A percentile compares a stretch with the other conserved stretches of the same genome.
Evolutionary conservation across 2,113 vertebrate species (phyloP).

Genomic region (Cepphus grylle): DNA sequence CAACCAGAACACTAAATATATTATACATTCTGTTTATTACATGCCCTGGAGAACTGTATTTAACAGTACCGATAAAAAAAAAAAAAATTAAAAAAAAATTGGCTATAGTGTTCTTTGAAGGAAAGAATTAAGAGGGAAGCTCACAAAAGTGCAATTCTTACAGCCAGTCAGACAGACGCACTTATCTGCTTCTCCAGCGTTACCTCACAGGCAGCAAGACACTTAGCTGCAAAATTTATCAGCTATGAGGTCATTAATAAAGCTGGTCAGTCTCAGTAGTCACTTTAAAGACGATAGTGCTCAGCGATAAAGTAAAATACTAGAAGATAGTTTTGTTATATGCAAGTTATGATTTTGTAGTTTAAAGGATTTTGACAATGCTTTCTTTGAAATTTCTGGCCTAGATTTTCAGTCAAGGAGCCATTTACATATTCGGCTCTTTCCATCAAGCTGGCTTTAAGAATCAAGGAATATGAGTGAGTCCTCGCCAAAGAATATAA

Average conservation of each 20-base stretch:
- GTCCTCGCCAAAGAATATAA: background rate
- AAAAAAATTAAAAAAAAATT: background rate
- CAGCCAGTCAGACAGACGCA: background rate
- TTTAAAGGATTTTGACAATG: slow-evolving; percentile 31
- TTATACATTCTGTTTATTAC: slow-evolving; percentile 26
- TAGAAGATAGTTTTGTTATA: slow-evolving; percentile 56
- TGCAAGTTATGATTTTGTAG: slow-evolving; percentile 21
- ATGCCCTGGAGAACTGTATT: slow-evolving; percentile 4
- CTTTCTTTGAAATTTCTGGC: slow-evolving; percentile 60
- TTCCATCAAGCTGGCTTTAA: slow-evolving; percentile 2
- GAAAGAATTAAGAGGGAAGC: slow-evolving; percentile 13
- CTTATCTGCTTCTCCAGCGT: slow-evolving; percentile 17
- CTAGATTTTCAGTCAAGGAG: slow-evolving; percentile 7
- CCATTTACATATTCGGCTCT: slow-evolving; percentile 8
- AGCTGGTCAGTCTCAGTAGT: slow-evolving; percentile 61
- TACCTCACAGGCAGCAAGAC: slow-evolving; percentile 57
- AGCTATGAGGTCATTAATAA: slow-evolving; percentile 62
- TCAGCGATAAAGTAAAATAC: slow-evolving; percentile 34
- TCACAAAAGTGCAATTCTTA: slow-evolving; percentile 48
- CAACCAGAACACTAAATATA: slow-evolving; percentile 39
- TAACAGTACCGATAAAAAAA: background rate
- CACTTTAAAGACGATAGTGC: slow-evolving; percentile 50
- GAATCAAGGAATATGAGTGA: background rate
- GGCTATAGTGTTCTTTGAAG: background rate
- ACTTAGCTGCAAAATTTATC: slow-evolving; percentile 57